Conservation (phyloP, 2,113 vertebrate species). For the Bos javanicus region DNA sequence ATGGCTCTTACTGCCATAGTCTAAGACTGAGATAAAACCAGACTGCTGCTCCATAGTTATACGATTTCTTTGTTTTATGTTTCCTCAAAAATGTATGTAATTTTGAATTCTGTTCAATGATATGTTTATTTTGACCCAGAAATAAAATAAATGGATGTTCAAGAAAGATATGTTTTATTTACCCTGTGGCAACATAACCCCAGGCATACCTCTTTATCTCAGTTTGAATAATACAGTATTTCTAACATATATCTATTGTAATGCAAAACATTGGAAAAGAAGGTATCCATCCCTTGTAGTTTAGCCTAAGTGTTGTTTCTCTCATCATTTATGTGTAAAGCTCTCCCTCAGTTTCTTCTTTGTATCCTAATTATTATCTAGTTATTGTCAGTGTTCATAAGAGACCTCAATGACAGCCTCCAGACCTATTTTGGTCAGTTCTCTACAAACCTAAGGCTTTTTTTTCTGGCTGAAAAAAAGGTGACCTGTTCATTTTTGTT, state of each 20-base stretch:
- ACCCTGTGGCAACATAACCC: not conserved
- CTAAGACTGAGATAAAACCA: not conserved
- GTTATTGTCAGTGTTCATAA: not conserved
- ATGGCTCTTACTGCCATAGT: not conserved
- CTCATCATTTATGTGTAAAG: constrained; percentile 15
- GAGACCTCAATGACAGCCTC: not conserved
- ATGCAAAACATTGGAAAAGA: not conserved
- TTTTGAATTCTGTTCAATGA: not conserved
- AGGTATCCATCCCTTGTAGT: not conserved
- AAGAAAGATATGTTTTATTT: constrained; percentile 20
- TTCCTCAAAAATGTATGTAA: not conserved
- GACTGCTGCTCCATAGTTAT: not conserved
- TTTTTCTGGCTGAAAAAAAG: not conserved
- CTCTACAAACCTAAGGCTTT: not conserved
- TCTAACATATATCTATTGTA: not conserved
- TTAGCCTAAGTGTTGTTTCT: not conserved
- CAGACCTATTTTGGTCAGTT: not conserved
- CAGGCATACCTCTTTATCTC: not conserved
- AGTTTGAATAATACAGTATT: not conserved
- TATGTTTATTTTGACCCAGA: not conserved
- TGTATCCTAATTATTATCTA: not conserved
- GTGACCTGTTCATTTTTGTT: constrained; percentile 39
- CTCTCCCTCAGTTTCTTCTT: not conserved
- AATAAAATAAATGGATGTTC: not conserved
- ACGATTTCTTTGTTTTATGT: not conserved